Percentiles rank a stretch among this genome's conserved stretches.
phyloP scores from a whole-genome alignment of 2,797 vertebrate genomes.

The Pterois miles region DNA sequence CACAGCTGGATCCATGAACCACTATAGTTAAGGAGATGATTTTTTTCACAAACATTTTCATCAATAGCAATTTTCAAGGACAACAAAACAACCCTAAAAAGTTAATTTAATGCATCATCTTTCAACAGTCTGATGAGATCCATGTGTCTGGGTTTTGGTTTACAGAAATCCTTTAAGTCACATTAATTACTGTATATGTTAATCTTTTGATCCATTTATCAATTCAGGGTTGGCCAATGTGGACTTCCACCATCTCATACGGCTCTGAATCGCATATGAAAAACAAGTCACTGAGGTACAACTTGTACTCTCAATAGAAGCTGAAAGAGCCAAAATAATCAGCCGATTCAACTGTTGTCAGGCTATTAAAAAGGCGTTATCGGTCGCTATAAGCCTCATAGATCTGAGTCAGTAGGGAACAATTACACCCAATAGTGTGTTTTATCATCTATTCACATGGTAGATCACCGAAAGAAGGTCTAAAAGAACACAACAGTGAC shows the following conservation, averaged over 20 bases:
- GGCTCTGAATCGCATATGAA: slow-evolving; percentile 44
- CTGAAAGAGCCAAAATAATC: slow-evolving; percentile 36
- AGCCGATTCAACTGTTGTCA: too few relatives aligned
- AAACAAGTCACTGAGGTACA: slow-evolving; percentile 31
- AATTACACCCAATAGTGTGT: too few relatives aligned
- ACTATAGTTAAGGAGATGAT: slow-evolving; percentile 22
- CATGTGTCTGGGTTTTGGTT: slow-evolving; percentile 28
- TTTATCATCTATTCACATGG: too few relatives aligned
- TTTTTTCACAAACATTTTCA: slow-evolving; percentile 40
- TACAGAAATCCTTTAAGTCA: slow-evolving; percentile 35
- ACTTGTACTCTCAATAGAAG: slow-evolving; percentile 62
- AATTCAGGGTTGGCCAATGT: slow-evolving; percentile 24
- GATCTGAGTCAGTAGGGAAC: too few relatives aligned
- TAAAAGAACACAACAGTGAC: too few relatives aligned
- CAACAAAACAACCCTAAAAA: slow-evolving; percentile 33
- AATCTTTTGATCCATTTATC: slow-evolving; percentile 46
- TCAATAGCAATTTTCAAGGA: not conserved
- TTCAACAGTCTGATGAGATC: slow-evolving; percentile 23
- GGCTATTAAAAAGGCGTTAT: too few relatives aligned
- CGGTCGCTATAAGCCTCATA: too few relatives aligned
- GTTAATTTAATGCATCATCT: slow-evolving; percentile 2
- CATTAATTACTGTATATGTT: slow-evolving; percentile 36
- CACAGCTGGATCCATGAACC: slow-evolving; percentile 45
- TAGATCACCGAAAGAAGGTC: too few relatives aligned
- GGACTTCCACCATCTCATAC: slow-evolving; percentile 17